Evolutionary conservation across 1,140 invertebrate species (phyloP), one percentile per base, ranked within the genome.

Genomic region (Uloborus diversus): DNA sequence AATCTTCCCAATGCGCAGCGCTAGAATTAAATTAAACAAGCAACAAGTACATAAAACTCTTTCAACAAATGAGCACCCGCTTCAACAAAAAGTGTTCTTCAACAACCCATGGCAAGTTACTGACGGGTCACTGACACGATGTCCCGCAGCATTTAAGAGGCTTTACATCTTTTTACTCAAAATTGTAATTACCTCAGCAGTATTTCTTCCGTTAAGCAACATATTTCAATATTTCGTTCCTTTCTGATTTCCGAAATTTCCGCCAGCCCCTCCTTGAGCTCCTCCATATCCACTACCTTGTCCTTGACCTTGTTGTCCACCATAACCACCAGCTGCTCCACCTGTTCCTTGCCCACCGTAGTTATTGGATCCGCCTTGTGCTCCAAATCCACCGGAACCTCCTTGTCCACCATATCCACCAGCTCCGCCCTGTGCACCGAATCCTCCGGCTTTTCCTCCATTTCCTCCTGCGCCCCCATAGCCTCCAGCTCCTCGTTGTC

Each of bases 21-120:
- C 11, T 25, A 5, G 11, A 27, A 13, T 59, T 30, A 27, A 59
- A 32, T 30, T 27, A 59, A 28, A 32, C 33, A n/a, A 73, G 23
- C 35, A 32, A 47, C 35, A 70, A 57, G 17, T n/a, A 61, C 25
- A 71, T 23, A 61, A 13, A 73, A 35, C 61, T 73, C 69, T 23
- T 73, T 47, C 69, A 61, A 23, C 69, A 61, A 23, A 73, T 73
- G 69, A 73, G 69, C 69, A 73, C 69, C 53, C 69, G 57, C 53
- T 53, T 73, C 37, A 73, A 37, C 32, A 14, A 30, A 30, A 28
- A 30, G 42, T 56, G 56, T 23, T 56, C 17, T n/a, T 32, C 27
- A 23, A 70, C 42, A 25, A 42, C 69, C 59, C 28, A 73, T 73
- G 69, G 23, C 53, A 73, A 47, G 69, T 61, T 27, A 61, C 61